Evolutionary conservation across 2,797 vertebrate species (phyloP).

Genomic region (Leptoclinus maculatus): DNA sequence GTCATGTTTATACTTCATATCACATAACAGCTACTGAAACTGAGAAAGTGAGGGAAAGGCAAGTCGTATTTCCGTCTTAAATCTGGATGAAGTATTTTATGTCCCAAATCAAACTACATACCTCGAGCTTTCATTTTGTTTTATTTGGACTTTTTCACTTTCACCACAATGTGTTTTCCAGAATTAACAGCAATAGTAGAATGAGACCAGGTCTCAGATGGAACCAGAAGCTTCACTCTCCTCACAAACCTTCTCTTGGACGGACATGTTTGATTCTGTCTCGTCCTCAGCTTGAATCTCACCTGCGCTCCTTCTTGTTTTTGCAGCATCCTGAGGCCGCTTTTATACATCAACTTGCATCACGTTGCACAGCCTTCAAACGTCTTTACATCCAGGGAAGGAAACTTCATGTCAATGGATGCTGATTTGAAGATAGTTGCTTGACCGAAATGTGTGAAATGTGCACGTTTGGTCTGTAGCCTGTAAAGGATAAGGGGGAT

Average conservation of each 20-base stretch:
- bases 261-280: conserved; percentile 5
- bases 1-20: background rate
- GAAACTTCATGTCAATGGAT: background rate
- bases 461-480: background rate
- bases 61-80: background rate
- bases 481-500: background rate
- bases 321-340: background rate
- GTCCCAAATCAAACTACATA: background rate
- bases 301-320: conserved; percentile 8
- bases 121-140: background rate
- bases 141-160: background rate
- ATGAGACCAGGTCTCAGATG: background rate
- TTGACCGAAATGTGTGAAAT: background rate
- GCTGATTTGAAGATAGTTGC: background rate
- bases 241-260: background rate
- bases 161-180: too few species aligned
- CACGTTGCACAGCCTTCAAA: background rate
- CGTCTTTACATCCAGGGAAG: background rate
- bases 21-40: too few species aligned
- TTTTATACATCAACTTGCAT: background rate
- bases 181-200: background rate
- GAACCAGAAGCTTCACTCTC: background rate
- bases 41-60: too few species aligned
- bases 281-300: conserved; percentile 6
- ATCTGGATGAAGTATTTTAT: background rate